Percentiles rank a stretch among this genome's conserved stretches.
Conservation (phyloP, 2,797 vertebrate species). For the Gila robusta region DNA sequence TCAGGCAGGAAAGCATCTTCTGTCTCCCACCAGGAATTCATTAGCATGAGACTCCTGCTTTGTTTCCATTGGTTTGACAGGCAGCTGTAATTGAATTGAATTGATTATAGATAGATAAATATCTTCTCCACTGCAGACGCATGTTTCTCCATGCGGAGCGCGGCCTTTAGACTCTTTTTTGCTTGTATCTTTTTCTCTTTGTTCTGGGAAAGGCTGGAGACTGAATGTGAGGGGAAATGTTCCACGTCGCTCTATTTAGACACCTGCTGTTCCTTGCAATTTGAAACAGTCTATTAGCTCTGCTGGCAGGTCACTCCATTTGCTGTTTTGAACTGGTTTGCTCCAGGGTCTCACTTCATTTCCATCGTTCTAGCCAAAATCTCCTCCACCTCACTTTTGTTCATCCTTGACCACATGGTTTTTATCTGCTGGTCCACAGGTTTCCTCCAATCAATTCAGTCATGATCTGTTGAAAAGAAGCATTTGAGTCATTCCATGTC, state of each 20-base stretch:
- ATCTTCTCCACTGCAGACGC: slow-evolving; percentile 39
- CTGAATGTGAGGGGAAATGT: slow-evolving; percentile 74
- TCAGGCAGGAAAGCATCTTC: slow-evolving; percentile 54
- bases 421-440: neutral
- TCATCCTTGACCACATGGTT: slow-evolving; percentile 1
- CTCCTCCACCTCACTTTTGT: slow-evolving; percentile 55
- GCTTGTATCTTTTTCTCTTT: slow-evolving; percentile 44
- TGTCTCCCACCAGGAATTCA: slow-evolving; percentile 50
- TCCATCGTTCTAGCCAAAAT: slow-evolving; percentile 54
- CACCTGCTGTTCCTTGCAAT: slow-evolving; percentile 79
- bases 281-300: slow-evolving; percentile 79
- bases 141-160: slow-evolving; percentile 63
- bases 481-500: neutral
- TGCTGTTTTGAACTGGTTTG: slow-evolving; percentile 74
- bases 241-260: slow-evolving; percentile 77
- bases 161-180: slow-evolving; percentile 40
- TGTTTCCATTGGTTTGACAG: slow-evolving; percentile 59
- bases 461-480: neutral
- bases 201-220: slow-evolving; percentile 67
- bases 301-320: slow-evolving; percentile 75
- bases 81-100: slow-evolving; percentile 66
- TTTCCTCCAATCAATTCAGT: neutral
- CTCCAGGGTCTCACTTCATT: slow-evolving; percentile 77
- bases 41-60: slow-evolving; percentile 56
- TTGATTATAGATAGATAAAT: slow-evolving; percentile 71